A percentile compares a stretch with the other conserved stretches of the same genome.
Evolutionary conservation across 2,888 invertebrate species (phyloP).

Genomic region (Xylota segnis): DNA sequence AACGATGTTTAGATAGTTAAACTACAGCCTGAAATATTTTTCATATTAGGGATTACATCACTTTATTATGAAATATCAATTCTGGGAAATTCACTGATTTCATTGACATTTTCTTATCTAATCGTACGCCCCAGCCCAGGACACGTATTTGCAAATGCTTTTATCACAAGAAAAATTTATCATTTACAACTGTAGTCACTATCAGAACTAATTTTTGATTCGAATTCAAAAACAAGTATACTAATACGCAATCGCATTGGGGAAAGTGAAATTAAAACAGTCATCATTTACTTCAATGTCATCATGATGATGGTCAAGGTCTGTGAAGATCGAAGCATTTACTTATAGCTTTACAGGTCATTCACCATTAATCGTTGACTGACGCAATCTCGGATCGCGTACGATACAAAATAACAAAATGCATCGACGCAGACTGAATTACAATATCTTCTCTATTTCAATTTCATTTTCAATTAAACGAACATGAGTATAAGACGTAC

Average conservation of each 20-base stretch:
- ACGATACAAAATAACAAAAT: conserved; percentile 1
- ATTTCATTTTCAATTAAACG: conserved; percentile 29
- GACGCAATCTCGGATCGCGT: conserved; percentile 5
- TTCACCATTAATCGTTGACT: conserved; percentile 43
- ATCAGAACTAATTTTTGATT: not conserved
- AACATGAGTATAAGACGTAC: not conserved
- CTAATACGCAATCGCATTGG: not conserved
- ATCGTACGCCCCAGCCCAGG: not conserved
- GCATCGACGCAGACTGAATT: conserved; percentile 51
- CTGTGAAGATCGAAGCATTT: conserved; percentile 32
- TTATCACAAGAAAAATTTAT: not conserved
- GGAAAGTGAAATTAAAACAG: conserved; percentile 41
- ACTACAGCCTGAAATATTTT: no score
- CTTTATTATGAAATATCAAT: not conserved
- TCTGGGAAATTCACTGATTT: not conserved
- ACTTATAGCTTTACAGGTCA: conserved; percentile 19
- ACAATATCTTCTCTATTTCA: conserved; percentile 27
- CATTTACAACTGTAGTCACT: not conserved
- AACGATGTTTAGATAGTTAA: no score
- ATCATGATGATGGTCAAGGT: conserved; percentile 66
- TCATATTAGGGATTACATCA: not conserved
- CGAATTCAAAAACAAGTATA: not conserved
- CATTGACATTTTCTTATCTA: conserved; percentile 10
- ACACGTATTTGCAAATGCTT: not conserved
- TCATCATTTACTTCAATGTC: conserved; percentile 36